phyloP scores from a whole-genome alignment of 2,113 vertebrate genomes.

The Lagopus muta region DNA sequence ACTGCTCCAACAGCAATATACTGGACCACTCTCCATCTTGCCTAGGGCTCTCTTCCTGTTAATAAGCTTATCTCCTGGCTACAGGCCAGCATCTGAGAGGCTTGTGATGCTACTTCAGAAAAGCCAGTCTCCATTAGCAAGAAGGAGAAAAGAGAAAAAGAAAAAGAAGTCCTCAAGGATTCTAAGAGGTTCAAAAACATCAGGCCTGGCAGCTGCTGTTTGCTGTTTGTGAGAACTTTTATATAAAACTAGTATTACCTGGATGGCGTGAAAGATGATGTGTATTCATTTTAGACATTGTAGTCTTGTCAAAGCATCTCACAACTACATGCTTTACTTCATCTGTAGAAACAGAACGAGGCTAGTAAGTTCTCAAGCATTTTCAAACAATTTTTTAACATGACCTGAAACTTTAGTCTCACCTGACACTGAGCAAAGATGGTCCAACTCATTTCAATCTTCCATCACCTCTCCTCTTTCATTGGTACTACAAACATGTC shows the following conservation, averaged over 20 bases:
- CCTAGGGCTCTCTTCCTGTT: background rate
- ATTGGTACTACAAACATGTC: accelerated
- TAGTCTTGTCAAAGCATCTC: background rate
- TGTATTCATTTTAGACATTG: background rate
- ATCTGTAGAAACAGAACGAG: background rate
- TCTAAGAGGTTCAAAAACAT: background rate
- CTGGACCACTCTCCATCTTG: background rate
- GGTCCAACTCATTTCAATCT: background rate
- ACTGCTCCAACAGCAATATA: background rate
- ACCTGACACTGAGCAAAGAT: background rate
- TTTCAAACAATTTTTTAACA: background rate
- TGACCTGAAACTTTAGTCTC: background rate
- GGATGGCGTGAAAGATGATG: background rate
- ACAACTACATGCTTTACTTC: background rate
- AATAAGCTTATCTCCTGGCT: background rate
- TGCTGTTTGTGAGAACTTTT: background rate
- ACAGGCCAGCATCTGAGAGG: background rate
- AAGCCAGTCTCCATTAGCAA: background rate
- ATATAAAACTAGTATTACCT: background rate
- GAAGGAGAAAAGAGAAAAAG: background rate
- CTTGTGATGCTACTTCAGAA: background rate
- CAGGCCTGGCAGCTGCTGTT: background rate
- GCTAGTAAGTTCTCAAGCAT: background rate
- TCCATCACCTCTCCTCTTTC: background rate
- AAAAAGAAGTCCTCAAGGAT: background rate